Evolutionary conservation across 1,140 invertebrate genomes (phyloP), one percentile per base, ranked within the genome.

Genomic region (Adelges cooleyi): DNA sequence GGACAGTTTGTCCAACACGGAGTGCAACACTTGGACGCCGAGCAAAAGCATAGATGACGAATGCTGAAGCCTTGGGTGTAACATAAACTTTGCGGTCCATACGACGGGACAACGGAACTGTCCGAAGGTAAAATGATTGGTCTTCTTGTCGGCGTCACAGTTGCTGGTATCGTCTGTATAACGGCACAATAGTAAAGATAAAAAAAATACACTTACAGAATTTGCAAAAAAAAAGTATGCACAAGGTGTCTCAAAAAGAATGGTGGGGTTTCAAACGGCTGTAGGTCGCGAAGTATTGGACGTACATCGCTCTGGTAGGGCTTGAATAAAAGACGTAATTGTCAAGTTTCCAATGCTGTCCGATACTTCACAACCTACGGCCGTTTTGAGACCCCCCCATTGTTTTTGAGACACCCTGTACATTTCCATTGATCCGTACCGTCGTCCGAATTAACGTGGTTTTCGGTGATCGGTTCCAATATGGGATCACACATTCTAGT

Each of bases 11-110:
- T 83, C 84, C 2, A 90, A 74, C 6, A 86, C 83, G 20, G 79
- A 79, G 65, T 83, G 78, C 20, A 90, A 74, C 11, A 84, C 82
- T 71, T 81, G 79, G 27, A 83, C 80, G 18, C 82, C 83, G 81
- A 75, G 1, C 82, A 84, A 11, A 82, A 72, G 1, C 79, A 78
- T 25, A 80, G 81, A 40, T 80, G 78, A 0, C 82, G 81, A 3
- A 81, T 81, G 74, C 86, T 86, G 1, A 90, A 74, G 42, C 23
- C 87, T 74, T 3, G 86, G 85, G 75, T 90, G 87, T 3, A 90
- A 71, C 38, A 76, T 73, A 72, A 90, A 89, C 13, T 80, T 78
- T 15, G 81, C 82, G 69, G 84, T 79, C 85, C 86, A 89, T 9
- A 89, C 83, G 29, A 86, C 80, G 5, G 80, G 79, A 74, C 87